Percentiles rank a stretch among this genome's conserved stretches.
phyloP scores from a whole-genome alignment of 2,797 vertebrate genomes.

The Ptychobarbus kaznakovi region DNA sequence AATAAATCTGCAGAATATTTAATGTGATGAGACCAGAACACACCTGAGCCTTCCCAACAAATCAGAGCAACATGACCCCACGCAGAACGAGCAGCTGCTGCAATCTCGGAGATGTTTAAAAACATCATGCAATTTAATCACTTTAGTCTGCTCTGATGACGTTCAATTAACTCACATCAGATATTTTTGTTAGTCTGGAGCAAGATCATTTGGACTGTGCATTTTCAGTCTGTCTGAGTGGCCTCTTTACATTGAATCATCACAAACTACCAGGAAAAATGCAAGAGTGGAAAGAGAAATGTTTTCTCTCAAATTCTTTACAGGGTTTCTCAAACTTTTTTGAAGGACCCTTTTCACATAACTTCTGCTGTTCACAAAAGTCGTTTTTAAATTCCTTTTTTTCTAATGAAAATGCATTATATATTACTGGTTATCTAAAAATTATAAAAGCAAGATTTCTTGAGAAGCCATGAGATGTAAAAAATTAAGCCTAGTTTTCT shows the following conservation, averaged over 20 bases:
- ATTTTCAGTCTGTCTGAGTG: not conserved
- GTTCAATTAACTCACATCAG: not conserved
- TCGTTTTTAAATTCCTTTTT: not conserved
- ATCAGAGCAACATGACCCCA: not conserved
- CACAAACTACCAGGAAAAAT: not conserved
- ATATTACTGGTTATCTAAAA: not conserved
- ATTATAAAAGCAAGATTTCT: not conserved
- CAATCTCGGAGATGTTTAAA: not conserved
- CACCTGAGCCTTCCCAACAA: constrained; percentile 5
- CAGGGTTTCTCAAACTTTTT: not conserved
- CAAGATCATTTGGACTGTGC: not conserved
- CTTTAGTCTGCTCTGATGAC: constrained; percentile 1
- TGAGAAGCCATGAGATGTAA: not conserved
- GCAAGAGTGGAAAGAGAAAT: not conserved
- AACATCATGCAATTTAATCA: not conserved
- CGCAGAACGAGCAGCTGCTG: not conserved
- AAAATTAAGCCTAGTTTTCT: not conserved
- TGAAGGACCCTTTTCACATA: not conserved
- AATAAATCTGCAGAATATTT: not conserved
- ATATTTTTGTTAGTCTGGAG: constrained; percentile 3
- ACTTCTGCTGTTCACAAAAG: not conserved
- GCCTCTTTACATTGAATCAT: not conserved
- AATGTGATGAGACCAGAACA: not conserved
- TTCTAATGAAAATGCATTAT: not conserved
- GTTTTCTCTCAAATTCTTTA: not conserved